A percentile compares a stretch with the other conserved stretches of the same genome.
Conservation (phyloP, 2,888 invertebrate species). For the Himalopsyche tibetana region DNA sequence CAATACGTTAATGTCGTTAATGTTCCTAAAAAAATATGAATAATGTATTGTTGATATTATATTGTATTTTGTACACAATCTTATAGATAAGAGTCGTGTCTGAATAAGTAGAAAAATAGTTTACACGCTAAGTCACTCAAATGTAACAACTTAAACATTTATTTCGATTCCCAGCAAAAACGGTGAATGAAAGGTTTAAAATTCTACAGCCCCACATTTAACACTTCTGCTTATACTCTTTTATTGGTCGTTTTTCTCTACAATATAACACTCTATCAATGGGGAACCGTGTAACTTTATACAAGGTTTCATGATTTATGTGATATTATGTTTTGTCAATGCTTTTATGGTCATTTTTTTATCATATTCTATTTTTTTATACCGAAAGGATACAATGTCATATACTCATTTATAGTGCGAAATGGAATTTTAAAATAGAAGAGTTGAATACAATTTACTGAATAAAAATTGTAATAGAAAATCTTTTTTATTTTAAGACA, state of each 20-base stretch:
- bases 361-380: slow-evolving; percentile 54
- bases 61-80: too few relatives aligned
- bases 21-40: too few relatives aligned
- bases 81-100: too few relatives aligned
- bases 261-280: slow-evolving; percentile 54
- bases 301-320: slow-evolving; percentile 60
- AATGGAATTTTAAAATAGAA: slow-evolving; percentile 35
- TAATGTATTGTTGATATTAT: too few relatives aligned
- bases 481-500: too few relatives aligned
- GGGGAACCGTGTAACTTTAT: slow-evolving; percentile 59
- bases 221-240: slow-evolving; percentile 1
- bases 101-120: too few relatives aligned
- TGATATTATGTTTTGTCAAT: slow-evolving; percentile 53
- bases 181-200: too few relatives aligned
- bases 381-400: slow-evolving; percentile 18
- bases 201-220: neutral
- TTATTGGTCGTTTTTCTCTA: slow-evolving; percentile 53
- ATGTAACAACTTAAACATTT: too few relatives aligned
- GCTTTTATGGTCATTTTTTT: slow-evolving; percentile 58
- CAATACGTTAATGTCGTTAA: too few relatives aligned
- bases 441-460: neutral
- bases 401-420: neutral
- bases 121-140: too few relatives aligned
- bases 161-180: too few relatives aligned
- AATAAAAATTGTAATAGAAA: neutral